These are phyloP conservation scores for Falco berigora DNA, from an alignment of 2,797 vertebrate species.

Conservation along the genomic window DNA sequence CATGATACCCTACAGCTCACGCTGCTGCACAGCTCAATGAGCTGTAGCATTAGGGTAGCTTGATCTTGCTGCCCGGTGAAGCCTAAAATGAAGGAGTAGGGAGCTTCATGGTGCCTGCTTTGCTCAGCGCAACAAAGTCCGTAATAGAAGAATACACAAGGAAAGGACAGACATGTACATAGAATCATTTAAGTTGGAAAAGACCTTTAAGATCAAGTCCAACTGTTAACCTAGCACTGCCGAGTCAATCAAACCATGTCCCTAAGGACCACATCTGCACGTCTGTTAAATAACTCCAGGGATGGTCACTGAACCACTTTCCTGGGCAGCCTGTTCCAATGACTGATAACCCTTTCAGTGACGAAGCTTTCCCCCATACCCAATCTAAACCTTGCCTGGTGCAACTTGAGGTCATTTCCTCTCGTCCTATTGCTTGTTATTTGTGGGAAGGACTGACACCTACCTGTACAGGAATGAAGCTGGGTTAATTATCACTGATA, in stretches of 20 bases:
- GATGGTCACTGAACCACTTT: background rate
- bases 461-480: no score
- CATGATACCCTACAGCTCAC: background rate
- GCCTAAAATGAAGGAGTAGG: background rate
- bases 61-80: background rate
- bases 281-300: background rate
- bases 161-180: background rate
- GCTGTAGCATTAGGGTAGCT: background rate
- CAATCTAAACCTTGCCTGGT: background rate
- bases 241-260: background rate
- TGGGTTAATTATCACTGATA: no score
- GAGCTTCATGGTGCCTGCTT: background rate
- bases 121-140: background rate
- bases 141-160: background rate
- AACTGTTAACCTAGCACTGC: background rate
- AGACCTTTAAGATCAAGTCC: background rate
- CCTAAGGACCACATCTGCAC: background rate
- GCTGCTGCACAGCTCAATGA: background rate
- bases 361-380: background rate
- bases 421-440: no score
- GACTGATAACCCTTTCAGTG: background rate
- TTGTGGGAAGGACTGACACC: no score
- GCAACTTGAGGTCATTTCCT: background rate
- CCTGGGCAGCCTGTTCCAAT: background rate
- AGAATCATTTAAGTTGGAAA: background rate